phyloP scores from a whole-genome alignment of 2,888 invertebrate genomes.

The Plemyria rubiginata region DNA sequence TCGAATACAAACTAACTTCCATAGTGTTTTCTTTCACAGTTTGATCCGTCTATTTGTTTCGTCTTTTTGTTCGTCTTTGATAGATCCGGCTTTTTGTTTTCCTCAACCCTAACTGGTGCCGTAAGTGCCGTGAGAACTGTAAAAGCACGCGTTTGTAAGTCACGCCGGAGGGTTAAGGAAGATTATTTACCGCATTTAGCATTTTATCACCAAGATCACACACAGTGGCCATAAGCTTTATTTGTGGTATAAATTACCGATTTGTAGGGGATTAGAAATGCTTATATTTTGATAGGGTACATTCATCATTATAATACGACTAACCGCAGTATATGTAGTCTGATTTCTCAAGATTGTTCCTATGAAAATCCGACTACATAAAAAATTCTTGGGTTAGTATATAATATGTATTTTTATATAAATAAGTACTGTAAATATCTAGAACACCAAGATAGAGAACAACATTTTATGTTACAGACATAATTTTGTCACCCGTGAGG shows the following conservation, averaged over 20 bases:
- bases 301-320: neutral
- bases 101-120: slow-evolving; percentile 24
- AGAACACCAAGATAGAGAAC: no score
- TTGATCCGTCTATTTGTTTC: neutral
- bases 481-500: no score
- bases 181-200: slow-evolving; percentile 37
- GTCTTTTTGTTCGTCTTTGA: neutral
- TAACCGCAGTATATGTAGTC: no score
- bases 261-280: slow-evolving; percentile 27
- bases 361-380: no score
- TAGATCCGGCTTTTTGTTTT: slow-evolving; percentile 3
- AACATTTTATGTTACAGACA: no score
- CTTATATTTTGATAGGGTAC: slow-evolving; percentile 1
- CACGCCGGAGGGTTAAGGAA: slow-evolving; percentile 33
- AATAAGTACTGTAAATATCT: no score
- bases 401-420: no score
- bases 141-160: slow-evolving; percentile 36
- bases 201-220: slow-evolving; percentile 32
- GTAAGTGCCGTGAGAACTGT: slow-evolving; percentile 75
- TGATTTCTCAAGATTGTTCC: no score
- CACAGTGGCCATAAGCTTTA: slow-evolving; percentile 28
- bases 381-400: no score
- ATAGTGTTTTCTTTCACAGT: no score
- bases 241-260: slow-evolving; percentile 34
- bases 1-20: no score